Percentiles rank a stretch among this genome's conserved stretches.
These are phyloP conservation scores for Elaeidobius kamerunicus DNA, from an alignment of 2,888 invertebrate genomes.

Conservation along the genomic window DNA sequence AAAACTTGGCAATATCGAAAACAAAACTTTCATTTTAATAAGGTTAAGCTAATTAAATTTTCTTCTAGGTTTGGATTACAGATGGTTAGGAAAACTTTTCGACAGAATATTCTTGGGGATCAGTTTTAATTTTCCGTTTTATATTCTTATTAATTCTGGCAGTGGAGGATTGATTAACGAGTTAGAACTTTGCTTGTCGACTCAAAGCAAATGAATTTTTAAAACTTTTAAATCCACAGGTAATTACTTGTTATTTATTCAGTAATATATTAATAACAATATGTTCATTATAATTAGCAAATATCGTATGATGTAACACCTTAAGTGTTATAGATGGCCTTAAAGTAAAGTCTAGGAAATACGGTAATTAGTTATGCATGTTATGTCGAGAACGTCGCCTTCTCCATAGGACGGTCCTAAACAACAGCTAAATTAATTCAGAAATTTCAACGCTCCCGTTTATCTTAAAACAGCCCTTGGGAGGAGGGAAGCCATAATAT, in stretches of 20 bases:
- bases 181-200: neutral
- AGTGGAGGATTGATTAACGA: neutral
- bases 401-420: slow-evolving; percentile 9
- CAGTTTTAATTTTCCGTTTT: slow-evolving; percentile 1
- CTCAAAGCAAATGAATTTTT: neutral
- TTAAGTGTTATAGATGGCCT: no score
- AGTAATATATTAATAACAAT: no score
- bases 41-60: slow-evolving; percentile 1
- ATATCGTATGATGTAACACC: no score
- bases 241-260: no score
- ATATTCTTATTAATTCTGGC: neutral
- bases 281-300: no score
- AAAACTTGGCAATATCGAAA: slow-evolving; percentile 6
- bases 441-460: slow-evolving; percentile 13
- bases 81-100: neutral
- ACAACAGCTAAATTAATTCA: slow-evolving; percentile 14
- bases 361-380: slow-evolving; percentile 17
- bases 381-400: slow-evolving; percentile 9
- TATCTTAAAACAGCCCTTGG: slow-evolving; percentile 12
- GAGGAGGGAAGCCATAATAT: slow-evolving; percentile 7
- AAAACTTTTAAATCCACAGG: neutral
- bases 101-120: neutral
- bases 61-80: neutral
- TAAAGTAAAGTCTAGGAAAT: no score
- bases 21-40: slow-evolving; percentile 2